These are phyloP conservation scores for Nomada lathburiana DNA, from an alignment of 2,888 invertebrate species.

Conservation along the genomic window DNA sequence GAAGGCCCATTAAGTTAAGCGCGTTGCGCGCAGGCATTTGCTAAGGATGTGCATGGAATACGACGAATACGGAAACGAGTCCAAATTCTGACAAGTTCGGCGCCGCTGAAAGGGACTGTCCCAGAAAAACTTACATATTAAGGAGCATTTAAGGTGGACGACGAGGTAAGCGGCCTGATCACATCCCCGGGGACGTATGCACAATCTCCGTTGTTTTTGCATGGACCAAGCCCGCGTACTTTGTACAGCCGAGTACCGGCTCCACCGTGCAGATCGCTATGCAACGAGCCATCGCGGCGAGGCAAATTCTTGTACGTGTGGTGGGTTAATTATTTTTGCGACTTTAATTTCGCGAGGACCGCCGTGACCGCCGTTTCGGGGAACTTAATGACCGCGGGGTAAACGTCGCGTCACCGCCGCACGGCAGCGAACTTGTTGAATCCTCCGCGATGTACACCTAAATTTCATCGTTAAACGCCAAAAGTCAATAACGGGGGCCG, in stretches of 20 bases:
- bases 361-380: constrained; percentile 25
- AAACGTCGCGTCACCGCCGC: neutral
- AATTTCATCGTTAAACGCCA: too few species aligned
- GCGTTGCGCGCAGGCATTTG: constrained; percentile 64
- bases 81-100: constrained; percentile 72
- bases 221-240: constrained; percentile 57
- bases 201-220: constrained; percentile 75
- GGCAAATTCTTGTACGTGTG: constrained; percentile 61
- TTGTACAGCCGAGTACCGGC: constrained; percentile 53
- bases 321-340: constrained; percentile 61
- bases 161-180: constrained; percentile 61
- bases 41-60: constrained; percentile 65
- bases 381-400: constrained; percentile 18
- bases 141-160: constrained; percentile 72
- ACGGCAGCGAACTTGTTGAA: too few species aligned
- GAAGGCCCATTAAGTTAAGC: constrained; percentile 68
- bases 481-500: too few species aligned
- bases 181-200: constrained; percentile 72
- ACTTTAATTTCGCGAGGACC: neutral
- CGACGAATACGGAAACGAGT: constrained; percentile 73
- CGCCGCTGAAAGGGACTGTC: constrained; percentile 64
- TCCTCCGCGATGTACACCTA: too few species aligned
- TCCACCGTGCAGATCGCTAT: constrained; percentile 42
- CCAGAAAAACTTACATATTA: constrained; percentile 75
- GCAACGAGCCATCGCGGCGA: constrained; percentile 43